phyloP scores from a whole-genome alignment of 2,113 vertebrate species.

The Condylura cristata region DNA sequence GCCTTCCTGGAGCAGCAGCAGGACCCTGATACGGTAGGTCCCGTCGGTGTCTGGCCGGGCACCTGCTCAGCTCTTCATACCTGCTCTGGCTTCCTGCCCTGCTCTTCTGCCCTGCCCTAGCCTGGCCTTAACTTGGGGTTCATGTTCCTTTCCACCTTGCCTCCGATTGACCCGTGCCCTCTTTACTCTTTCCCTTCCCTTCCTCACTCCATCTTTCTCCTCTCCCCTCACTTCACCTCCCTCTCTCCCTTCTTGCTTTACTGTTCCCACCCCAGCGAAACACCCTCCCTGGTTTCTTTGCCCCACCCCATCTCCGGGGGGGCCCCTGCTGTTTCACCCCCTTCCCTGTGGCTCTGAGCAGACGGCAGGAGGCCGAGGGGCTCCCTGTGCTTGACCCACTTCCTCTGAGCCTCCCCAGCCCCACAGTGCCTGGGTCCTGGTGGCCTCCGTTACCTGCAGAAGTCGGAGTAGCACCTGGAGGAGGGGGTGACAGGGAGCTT shows the following conservation, averaged over 20 bases:
- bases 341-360: neutral
- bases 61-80: rapidly evolving
- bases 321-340: neutral
- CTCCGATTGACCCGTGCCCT: neutral
- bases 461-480: neutral
- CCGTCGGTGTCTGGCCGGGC: neutral
- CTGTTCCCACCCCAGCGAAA: neutral
- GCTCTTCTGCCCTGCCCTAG: neutral
- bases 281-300: neutral
- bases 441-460: neutral
- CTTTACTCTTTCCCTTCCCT: no score
- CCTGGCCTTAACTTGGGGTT: neutral
- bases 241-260: no score
- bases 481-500: no score
- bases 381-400: neutral
- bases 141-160: neutral
- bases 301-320: rapidly evolving
- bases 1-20: slow-evolving; percentile 96
- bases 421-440: neutral
- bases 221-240: neutral
- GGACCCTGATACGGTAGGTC: slow-evolving; percentile 93
- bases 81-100: neutral
- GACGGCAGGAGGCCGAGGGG: neutral
- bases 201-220: no score
- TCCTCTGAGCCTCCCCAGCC: neutral